Conservation (phyloP, 2,113 vertebrate species). For the Toxostoma redivivum region DNA sequence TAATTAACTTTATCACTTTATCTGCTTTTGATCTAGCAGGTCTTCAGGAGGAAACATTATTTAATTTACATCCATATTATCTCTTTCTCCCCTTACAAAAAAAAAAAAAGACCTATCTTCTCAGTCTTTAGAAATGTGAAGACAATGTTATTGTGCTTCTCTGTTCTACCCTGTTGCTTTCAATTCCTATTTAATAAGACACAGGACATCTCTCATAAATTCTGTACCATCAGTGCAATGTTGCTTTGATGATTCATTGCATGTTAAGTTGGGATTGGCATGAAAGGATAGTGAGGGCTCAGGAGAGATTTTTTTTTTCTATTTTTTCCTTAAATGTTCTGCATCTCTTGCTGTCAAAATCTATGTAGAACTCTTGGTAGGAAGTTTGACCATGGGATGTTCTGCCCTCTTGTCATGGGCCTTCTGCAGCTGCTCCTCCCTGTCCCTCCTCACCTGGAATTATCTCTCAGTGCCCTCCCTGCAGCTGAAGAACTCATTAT, state of each 20-base stretch:
- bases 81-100: neutral
- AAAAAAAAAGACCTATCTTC: neutral
- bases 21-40: neutral
- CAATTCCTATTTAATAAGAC: constrained; percentile 30
- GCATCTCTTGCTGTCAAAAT: neutral
- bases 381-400: neutral
- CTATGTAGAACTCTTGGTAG: neutral
- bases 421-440: neutral
- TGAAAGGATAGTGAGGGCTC: neutral
- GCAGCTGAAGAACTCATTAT: neutral
- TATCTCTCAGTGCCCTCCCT: neutral
- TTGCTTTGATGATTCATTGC: constrained; percentile 37
- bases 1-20: neutral
- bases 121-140: neutral
- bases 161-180: constrained; percentile 36
- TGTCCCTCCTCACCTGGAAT: neutral
- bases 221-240: neutral
- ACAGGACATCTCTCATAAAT: constrained; percentile 49
- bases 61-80: neutral
- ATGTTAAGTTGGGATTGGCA: constrained; percentile 21
- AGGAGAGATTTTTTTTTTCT: neutral
- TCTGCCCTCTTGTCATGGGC: neutral
- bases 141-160: neutral
- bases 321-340: neutral
- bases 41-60: neutral